phyloP scores from a whole-genome alignment of 2,797 vertebrate species.

The Graptemys geographica region DNA sequence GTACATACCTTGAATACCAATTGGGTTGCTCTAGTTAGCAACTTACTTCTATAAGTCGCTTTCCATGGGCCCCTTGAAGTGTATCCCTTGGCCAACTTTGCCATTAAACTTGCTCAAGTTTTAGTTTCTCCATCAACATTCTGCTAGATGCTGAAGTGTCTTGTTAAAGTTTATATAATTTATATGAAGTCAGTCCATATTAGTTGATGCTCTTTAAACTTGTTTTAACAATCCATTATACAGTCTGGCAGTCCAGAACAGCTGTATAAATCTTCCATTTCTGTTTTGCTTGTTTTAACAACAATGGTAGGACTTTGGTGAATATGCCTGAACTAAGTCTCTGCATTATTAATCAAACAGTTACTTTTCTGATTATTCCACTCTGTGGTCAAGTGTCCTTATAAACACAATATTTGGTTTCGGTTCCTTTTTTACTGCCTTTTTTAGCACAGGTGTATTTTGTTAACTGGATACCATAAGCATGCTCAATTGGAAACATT shows the following conservation, averaged over 20 bases:
- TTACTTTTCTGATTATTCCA: background rate
- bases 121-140: background rate
- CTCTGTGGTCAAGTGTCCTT: background rate
- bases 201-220: background rate
- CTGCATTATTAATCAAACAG: background rate
- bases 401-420: background rate
- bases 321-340: background rate
- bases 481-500: background rate
- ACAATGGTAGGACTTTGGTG: background rate
- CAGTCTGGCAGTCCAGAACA: background rate
- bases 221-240: background rate
- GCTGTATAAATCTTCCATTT: background rate
- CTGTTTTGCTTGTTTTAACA: background rate
- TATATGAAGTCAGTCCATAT: background rate
- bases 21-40: background rate
- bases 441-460: background rate
- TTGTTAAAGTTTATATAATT: background rate
- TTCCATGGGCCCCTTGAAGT: background rate
- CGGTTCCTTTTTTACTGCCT: background rate
- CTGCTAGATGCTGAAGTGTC: background rate
- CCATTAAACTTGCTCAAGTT: background rate
- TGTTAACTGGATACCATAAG: background rate
- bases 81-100: background rate
- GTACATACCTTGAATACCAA: too few species aligned
- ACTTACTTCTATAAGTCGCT: background rate